These are phyloP conservation scores for Eupithecia abbreviata DNA, from an alignment of 2,888 invertebrate species.

Conservation along the genomic window DNA sequence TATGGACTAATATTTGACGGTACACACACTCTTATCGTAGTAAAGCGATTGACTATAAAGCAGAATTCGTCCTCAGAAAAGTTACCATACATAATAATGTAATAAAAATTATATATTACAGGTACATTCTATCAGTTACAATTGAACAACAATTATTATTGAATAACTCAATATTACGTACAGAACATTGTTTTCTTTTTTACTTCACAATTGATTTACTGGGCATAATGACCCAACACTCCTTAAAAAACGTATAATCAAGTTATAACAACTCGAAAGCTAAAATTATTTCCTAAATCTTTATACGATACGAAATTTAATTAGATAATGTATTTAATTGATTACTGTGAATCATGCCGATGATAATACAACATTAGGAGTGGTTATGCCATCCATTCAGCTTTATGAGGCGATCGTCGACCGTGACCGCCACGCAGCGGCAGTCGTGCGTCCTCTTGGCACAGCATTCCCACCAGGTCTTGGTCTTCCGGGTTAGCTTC, in stretches of 20 bases:
- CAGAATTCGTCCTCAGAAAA: no score
- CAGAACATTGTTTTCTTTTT: not conserved
- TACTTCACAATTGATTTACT: not conserved
- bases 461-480: constrained; percentile 78
- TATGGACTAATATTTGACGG: no score
- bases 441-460: constrained; percentile 64
- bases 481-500: constrained; percentile 64
- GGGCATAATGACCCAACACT: not conserved
- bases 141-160: not conserved
- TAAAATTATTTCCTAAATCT: not conserved
- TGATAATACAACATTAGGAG: constrained; percentile 33
- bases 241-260: not conserved
- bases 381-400: constrained; percentile 76
- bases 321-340: not conserved
- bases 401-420: constrained; percentile 66
- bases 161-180: not conserved
- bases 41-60: no score
- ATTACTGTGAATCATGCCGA: not conserved
- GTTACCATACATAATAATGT: no score
- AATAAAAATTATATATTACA: no score
- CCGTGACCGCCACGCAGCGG: constrained; percentile 70
- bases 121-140: no score
- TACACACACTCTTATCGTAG: no score
- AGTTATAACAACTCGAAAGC: not conserved
- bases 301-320: not conserved